Percentiles rank a stretch among this genome's conserved stretches.
Conservation (phyloP, 2,113 vertebrate genomes). For the Sapayoa aenigma region DNA sequence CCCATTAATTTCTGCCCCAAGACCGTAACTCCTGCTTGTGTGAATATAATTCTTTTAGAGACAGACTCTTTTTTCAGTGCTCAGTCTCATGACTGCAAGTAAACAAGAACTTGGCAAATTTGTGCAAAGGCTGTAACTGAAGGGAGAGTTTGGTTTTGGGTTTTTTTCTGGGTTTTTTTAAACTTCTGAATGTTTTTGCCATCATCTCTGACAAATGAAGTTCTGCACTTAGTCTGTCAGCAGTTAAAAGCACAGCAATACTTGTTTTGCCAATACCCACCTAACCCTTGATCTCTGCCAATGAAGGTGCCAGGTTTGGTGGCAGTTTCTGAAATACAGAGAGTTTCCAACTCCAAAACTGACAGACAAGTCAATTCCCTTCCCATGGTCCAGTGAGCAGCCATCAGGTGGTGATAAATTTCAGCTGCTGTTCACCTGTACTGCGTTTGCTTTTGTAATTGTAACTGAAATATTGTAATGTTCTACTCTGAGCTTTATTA, state of each 20-base stretch:
- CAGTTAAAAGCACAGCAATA: neutral
- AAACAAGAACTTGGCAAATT: neutral
- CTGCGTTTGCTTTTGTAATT: neutral
- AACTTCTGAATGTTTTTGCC: neutral
- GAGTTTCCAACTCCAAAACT: conserved; percentile 27
- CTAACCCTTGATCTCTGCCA: conserved; percentile 26
- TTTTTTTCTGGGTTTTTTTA: neutral
- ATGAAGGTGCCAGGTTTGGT: conserved; percentile 4
- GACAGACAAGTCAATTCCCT: conserved; percentile 55
- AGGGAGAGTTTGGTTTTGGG: too few relatives aligned
- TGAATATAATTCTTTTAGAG: neutral
- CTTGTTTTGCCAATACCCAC: neutral
- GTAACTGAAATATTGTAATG: conserved; percentile 24
- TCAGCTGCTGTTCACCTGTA: conserved; percentile 3
- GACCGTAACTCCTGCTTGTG: neutral
- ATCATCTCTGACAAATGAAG: conserved; percentile 7
- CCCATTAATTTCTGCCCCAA: neutral
- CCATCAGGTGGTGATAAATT: conserved; percentile 52
- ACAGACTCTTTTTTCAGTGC: neutral
- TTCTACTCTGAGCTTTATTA: neutral
- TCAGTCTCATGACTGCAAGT: neutral
- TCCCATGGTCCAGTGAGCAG: conserved; percentile 27
- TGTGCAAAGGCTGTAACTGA: neutral
- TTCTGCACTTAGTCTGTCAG: conserved; percentile 27
- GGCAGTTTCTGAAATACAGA: conserved; percentile 13